Evolutionary conservation across 2,888 invertebrate genomes (phyloP).

Genomic region (Nomada fucata): DNA sequence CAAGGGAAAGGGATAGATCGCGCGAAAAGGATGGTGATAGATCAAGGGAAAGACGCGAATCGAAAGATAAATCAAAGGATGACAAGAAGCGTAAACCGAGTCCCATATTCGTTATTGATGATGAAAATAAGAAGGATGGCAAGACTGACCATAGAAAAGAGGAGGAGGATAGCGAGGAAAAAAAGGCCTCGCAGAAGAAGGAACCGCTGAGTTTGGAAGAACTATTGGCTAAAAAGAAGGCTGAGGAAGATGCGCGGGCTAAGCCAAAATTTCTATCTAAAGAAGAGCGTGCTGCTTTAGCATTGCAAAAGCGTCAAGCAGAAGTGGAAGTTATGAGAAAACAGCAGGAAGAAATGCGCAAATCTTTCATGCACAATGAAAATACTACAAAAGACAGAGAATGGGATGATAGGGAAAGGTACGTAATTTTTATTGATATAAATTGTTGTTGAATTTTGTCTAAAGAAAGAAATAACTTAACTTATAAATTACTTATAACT

Average conservation of each 20-base stretch:
- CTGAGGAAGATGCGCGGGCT: conserved; percentile 96
- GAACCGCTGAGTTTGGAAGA: conserved; percentile 99
- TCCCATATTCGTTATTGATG: conserved; percentile 83
- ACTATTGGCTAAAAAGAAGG: conserved; percentile 96
- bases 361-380: conserved; percentile 73
- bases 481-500: not conserved
- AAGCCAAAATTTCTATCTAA: conserved; percentile 99
- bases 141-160: conserved; percentile 80
- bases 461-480: not conserved
- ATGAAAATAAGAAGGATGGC: conserved; percentile 79
- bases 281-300: conserved; percentile 96
- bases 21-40: conserved; percentile 79
- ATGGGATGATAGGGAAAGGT: conserved; percentile 84
- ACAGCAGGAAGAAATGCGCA: conserved; percentile 88
- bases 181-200: conserved; percentile 84
- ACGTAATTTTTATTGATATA: conserved; percentile 13
- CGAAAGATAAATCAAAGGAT: conserved; percentile 79
- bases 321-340: conserved; percentile 93
- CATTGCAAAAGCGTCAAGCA: conserved; percentile 94
- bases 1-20: conserved; percentile 84
- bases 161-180: conserved; percentile 78
- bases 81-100: conserved; percentile 82
- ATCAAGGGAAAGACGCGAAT: conserved; percentile 75
- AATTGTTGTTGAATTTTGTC: not conserved
- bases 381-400: conserved; percentile 83